phyloP scores from a whole-genome alignment of 2,113 vertebrate species.

The Petroica traversi region DNA sequence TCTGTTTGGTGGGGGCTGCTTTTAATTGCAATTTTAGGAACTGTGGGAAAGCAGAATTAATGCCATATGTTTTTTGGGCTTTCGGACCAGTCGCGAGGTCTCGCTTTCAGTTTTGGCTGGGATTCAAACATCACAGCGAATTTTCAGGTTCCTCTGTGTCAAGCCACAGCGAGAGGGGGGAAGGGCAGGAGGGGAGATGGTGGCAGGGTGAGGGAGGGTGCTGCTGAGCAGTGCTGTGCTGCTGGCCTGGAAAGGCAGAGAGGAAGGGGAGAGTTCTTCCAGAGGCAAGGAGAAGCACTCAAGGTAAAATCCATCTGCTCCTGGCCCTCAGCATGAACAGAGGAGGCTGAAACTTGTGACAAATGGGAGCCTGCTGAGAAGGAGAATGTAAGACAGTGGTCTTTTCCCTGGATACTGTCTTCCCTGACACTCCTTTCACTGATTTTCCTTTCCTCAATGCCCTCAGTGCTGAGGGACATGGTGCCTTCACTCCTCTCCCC shows the following conservation, averaged over 20 bases:
- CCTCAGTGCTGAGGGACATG: fast-evolving
- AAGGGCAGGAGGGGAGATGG: background rate
- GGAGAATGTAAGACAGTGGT: fast-evolving
- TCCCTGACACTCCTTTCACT: background rate
- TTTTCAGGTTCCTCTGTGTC: conserved; percentile 62
- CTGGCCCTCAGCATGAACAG: background rate
- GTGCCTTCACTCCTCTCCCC: background rate
- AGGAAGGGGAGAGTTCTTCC: background rate
- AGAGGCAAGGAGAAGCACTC: background rate
- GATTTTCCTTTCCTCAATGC: background rate
- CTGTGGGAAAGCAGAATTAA: conserved; percentile 69
- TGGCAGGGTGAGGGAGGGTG: background rate
- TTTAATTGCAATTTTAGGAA: conserved; percentile 71
- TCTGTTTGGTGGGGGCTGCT: conserved; percentile 54
- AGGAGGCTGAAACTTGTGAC: background rate
- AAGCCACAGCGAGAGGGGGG: background rate
- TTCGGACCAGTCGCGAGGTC: conserved; percentile 18
- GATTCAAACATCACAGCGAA: conserved; percentile 38
- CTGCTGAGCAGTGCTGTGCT: background rate
- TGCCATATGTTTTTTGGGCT: conserved; percentile 64
- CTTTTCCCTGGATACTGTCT: background rate
- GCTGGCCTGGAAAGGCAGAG: background rate
- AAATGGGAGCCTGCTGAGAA: background rate
- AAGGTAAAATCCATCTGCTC: background rate
- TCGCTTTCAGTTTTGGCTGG: conserved; percentile 49